Percentiles rank a stretch among this genome's conserved stretches.
Evolutionary conservation across 2,797 vertebrate species (phyloP).

Genomic region (Lithobates pipiens): DNA sequence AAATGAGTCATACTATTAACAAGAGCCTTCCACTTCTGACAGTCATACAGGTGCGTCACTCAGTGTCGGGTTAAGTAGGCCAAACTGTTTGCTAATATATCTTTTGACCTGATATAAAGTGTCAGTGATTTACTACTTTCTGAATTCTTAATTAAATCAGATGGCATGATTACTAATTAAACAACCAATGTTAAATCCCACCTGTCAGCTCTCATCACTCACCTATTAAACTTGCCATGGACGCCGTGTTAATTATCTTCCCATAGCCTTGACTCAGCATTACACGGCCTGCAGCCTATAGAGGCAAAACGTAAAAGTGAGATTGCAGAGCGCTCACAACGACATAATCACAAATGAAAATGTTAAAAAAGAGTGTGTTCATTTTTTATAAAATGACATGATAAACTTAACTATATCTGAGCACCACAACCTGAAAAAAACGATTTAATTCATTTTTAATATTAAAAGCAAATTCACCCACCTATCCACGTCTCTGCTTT

Average conservation of each 20-base stretch:
- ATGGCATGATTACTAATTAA: slow-evolving; percentile 77
- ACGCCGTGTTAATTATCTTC: slow-evolving; percentile 96
- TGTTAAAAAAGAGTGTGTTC: too few relatives aligned
- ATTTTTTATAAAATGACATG: too few relatives aligned
- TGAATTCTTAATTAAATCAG: slow-evolving; percentile 70
- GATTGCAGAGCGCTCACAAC: too few relatives aligned
- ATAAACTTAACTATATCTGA: too few relatives aligned
- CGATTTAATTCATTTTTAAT: too few relatives aligned
- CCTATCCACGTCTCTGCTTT: too few relatives aligned
- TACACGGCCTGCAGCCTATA: slow-evolving; percentile 88
- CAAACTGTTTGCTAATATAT: slow-evolving; percentile 73
- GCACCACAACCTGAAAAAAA: too few relatives aligned
- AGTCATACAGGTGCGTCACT: slow-evolving; percentile 34
- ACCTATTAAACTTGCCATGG: slow-evolving; percentile 96
- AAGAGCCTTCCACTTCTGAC: neutral
- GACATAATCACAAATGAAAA: too few relatives aligned
- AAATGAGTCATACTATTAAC: neutral
- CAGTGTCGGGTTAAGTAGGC: slow-evolving; percentile 43
- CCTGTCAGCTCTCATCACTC: slow-evolving; percentile 85
- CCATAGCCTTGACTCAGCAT: slow-evolving; percentile 94
- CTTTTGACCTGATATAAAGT: slow-evolving; percentile 73
- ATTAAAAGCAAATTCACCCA: too few relatives aligned
- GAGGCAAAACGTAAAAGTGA: slow-evolving; percentile 73
- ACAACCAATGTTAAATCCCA: slow-evolving; percentile 77
- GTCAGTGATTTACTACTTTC: slow-evolving; percentile 74